phyloP scores from a whole-genome alignment of 2,113 vertebrate species.

The Tyto alba region DNA sequence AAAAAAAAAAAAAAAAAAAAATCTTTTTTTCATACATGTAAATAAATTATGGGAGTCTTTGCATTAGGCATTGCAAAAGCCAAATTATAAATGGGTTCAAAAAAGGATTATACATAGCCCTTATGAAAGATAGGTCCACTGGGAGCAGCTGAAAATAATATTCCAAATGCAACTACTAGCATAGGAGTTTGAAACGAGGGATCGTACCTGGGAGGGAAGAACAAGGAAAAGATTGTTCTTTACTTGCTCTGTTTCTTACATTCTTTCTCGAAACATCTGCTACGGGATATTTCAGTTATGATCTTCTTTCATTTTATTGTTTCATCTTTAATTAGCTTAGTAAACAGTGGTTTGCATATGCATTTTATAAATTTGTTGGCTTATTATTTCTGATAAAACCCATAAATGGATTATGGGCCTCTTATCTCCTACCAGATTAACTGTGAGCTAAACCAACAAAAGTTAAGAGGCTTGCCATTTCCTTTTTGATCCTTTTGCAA shows the following conservation, averaged over 20 bases:
- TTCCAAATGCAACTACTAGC: background rate
- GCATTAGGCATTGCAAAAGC: background rate
- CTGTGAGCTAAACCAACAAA: constrained; percentile 25
- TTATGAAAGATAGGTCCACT: background rate
- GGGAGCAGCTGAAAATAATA: background rate
- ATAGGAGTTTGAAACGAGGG: background rate
- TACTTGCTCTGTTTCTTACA: background rate
- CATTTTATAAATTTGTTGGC: background rate
- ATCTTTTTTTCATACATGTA: background rate
- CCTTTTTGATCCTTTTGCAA: background rate
- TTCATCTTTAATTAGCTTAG: constrained; percentile 42
- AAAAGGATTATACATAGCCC: background rate
- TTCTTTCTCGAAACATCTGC: background rate
- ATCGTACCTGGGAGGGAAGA: background rate
- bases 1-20: background rate
- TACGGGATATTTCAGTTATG: background rate
- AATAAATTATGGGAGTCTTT: background rate
- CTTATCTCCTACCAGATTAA: constrained; percentile 38
- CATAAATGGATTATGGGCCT: constrained; percentile 28
- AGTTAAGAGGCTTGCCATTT: constrained; percentile 44
- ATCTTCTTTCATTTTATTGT: constrained; percentile 6
- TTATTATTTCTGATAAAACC: constrained; percentile 32
- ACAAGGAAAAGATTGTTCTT: background rate
- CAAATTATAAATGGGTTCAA: background rate
- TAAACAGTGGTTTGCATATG: background rate